Conservation (phyloP, 2,797 vertebrate species). For the Rhinichthys osculus region DNA sequence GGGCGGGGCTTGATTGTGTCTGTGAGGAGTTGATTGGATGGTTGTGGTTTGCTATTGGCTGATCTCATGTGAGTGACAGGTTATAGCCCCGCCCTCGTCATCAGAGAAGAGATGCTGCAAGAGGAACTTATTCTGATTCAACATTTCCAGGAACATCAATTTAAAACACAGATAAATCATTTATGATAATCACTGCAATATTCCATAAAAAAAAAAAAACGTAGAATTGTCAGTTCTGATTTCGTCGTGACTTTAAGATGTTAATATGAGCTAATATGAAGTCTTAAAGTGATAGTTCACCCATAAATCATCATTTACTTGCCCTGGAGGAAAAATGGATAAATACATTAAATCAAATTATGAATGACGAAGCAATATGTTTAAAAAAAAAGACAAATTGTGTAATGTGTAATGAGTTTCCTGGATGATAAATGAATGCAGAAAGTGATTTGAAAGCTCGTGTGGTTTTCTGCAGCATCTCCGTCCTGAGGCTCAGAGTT, state of each 20-base stretch:
- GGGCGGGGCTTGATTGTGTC: neutral
- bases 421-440: neutral
- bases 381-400: neutral
- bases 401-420: neutral
- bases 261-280: neutral
- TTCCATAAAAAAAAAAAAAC: neutral
- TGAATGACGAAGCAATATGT: neutral
- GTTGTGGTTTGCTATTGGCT: neutral
- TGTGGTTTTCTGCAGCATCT: neutral
- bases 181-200: neutral
- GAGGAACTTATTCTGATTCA: neutral
- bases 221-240: neutral
- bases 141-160: neutral
- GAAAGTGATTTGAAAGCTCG: neutral
- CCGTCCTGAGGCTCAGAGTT: neutral
- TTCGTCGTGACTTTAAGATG: neutral
- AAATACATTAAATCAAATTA: neutral
- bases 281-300: no score
- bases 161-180: neutral
- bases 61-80: neutral
- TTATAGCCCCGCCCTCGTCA: neutral
- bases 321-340: neutral
- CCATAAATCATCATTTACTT: neutral
- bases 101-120: neutral
- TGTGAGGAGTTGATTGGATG: neutral